These are phyloP conservation scores for Oreochromis grahami DNA, from an alignment of 2,797 vertebrate genomes.

Conservation along the genomic window DNA sequence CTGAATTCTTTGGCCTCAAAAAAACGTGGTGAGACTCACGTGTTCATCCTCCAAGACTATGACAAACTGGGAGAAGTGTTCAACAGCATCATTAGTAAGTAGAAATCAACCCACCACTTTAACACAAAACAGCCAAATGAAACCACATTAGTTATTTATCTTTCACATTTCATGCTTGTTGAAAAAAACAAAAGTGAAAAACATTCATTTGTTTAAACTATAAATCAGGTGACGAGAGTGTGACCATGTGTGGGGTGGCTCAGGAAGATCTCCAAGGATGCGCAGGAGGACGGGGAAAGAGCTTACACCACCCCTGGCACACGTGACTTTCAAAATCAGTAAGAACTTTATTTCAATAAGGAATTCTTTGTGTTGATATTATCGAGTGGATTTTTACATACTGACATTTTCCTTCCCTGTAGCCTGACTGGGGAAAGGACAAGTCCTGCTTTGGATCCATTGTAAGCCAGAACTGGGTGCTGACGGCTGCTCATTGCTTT, in stretches of 20 bases:
- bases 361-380: background rate
- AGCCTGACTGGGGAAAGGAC: background rate
- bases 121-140: background rate
- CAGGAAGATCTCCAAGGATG: conserved; percentile 39
- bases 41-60: conserved; percentile 72
- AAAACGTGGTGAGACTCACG: conserved; percentile 73
- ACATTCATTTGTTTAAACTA: background rate
- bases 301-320: conserved; percentile 69
- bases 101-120: background rate
- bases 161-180: background rate
- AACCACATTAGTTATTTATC: background rate
- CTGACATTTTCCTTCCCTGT: background rate
- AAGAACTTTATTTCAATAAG: background rate
- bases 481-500: conserved; percentile 87
- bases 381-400: background rate
- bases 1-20: conserved; percentile 77
- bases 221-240: conserved; percentile 68
- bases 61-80: conserved; percentile 70
- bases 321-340: conserved; percentile 52
- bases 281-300: accelerated
- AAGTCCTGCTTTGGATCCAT: conserved; percentile 74
- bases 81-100: conserved; percentile 82
- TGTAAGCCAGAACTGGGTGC: conserved; percentile 76
- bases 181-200: background rate
- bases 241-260: conserved; percentile 75